Evolutionary conservation across 2,797 vertebrate genomes (phyloP), one percentile per base, ranked within the genome.

Genomic region (Megalops cyprinoides): DNA sequence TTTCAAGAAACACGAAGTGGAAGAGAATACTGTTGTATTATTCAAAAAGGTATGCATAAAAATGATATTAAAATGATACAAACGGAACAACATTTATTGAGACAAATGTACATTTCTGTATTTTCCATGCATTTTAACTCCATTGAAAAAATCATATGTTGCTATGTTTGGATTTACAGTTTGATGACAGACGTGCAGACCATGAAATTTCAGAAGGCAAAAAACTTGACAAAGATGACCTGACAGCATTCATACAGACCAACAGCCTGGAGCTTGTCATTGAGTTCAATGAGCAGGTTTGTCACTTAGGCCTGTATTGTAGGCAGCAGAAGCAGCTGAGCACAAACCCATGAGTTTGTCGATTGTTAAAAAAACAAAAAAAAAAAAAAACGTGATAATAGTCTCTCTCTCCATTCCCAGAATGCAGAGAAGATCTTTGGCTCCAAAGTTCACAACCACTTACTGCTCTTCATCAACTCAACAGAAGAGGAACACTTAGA

Each of bases 381-480:
- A n/a, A n/a, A n/a, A n/a, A n/a, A n/a, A 34, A 34, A 18, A 10
- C 58, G n/a, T 75, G 25, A 39, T 58, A 34, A 28, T n/a, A 10
- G 18, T 42, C 37, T 7, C 49, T 23, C 34, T n/a, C 0, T 39
- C 4, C 74, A 31, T 28, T 71, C 8, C 67, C 84, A 99, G 97
- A 95, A 90, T 0, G 93, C 95, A 4, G 83, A 90, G 0, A 91
- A 90, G 88, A 97, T 99, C 86, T 99, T 98, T 2, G 42, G 76
- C 6, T 95, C 95, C n/a, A 93, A 86, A 77, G 89, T 98, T 74
- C 90, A 81, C 1, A 89, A 96, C 74, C 97, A 99, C 88, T 87
- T 93, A 83, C 90, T 99, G 87, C 92, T 99, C 55, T 98, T 99
- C 86, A 83, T 98, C 87, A 97, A 98, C 88, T 92, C 93, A 78